These are phyloP conservation scores for Volucella bombylans DNA, from an alignment of 2,888 invertebrate species.

Conservation along the genomic window DNA sequence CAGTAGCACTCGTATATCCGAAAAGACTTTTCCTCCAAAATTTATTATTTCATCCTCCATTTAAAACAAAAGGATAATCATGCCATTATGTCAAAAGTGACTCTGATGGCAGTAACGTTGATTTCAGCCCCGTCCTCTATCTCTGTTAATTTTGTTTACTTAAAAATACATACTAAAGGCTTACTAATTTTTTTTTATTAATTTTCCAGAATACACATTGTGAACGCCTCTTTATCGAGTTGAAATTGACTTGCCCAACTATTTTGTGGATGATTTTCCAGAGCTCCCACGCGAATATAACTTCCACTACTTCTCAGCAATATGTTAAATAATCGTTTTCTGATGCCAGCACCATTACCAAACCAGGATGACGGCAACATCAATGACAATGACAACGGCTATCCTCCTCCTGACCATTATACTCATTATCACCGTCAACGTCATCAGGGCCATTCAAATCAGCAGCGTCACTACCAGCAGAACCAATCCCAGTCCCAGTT, in stretches of 20 bases:
- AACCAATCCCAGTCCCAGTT: too few species aligned
- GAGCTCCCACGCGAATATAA: neutral
- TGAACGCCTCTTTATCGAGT: slow-evolving; percentile 5
- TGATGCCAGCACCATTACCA: slow-evolving; percentile 40
- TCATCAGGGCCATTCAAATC: slow-evolving; percentile 57
- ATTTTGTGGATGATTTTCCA: slow-evolving; percentile 9
- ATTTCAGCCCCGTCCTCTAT: too few species aligned
- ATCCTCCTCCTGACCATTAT: slow-evolving; percentile 27
- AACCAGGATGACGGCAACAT: slow-evolving; percentile 28
- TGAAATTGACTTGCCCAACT: slow-evolving; percentile 36
- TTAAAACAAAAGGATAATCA: too few species aligned
- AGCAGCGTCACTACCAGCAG: slow-evolving; percentile 28
- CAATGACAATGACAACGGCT: slow-evolving; percentile 20
- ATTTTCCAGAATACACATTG: slow-evolving; percentile 41
- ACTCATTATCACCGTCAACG: slow-evolving; percentile 60
- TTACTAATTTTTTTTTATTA: slow-evolving; percentile 34
- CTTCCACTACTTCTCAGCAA: slow-evolving; percentile 7
- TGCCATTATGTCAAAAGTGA: too few species aligned
- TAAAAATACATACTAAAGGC: neutral
- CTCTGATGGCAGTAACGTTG: too few species aligned
- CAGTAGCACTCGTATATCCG: too few species aligned
- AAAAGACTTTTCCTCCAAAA: too few species aligned
- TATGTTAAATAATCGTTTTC: slow-evolving; percentile 73
- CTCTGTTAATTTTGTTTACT: neutral
- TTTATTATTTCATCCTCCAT: too few species aligned